Evolutionary conservation across 1,140 invertebrate species (phyloP).

Genomic region (Yoshiicerus persimilis): DNA sequence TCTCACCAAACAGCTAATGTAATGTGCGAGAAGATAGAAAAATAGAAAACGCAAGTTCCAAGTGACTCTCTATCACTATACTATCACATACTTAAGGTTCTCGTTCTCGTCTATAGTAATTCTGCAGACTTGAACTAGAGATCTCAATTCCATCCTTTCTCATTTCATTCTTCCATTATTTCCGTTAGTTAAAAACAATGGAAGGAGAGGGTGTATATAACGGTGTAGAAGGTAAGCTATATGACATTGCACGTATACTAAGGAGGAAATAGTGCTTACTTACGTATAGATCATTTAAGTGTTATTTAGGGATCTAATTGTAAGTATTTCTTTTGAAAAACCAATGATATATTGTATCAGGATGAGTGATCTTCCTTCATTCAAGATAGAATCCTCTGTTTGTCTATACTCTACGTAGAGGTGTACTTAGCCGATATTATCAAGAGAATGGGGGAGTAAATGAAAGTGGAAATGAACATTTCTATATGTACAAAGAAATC

Average conservation of each 20-base stretch:
- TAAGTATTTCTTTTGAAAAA: not conserved
- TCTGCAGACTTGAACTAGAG: not conserved
- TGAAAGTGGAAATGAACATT: not conserved
- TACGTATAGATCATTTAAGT: not conserved
- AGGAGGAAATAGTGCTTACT: not conserved
- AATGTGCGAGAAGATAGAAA: not conserved
- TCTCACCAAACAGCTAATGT: not conserved
- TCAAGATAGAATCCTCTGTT: not conserved
- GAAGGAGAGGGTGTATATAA: not conserved
- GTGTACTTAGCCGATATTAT: not conserved
- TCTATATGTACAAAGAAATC: not conserved
- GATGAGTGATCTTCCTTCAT: not conserved
- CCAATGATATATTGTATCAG: not conserved
- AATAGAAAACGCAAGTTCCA: not conserved
- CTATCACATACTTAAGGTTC: no score
- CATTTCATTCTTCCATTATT: not conserved
- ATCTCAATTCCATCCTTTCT: not conserved
- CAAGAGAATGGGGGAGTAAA: not conserved
- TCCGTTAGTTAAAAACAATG: constrained; percentile 1
- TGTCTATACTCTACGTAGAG: not conserved
- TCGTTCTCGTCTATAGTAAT: no score
- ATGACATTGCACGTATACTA: no score
- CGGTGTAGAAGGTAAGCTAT: not conserved
- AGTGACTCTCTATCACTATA: not conserved
- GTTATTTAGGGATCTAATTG: not conserved